These are phyloP conservation scores for Phlogophora meticulosa DNA, from an alignment of 2,888 invertebrate genomes.

Conservation along the genomic window DNA sequence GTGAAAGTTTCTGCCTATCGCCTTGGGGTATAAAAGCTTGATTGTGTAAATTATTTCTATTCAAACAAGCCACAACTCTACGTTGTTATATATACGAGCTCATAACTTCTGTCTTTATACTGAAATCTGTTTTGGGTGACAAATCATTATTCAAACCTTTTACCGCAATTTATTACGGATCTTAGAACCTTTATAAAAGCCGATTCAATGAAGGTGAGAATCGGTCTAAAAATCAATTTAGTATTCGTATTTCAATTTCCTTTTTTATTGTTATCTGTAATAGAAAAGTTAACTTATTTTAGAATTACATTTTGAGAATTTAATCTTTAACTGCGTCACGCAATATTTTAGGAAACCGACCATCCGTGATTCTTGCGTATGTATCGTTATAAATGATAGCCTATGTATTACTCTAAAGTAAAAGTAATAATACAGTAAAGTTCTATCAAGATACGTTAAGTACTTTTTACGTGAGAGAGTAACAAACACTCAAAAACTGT, in stretches of 20 bases:
- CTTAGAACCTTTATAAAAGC: constrained; percentile 42
- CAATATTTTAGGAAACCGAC: background rate
- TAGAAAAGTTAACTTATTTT: constrained; percentile 31
- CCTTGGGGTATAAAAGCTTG: background rate
- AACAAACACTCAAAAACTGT: too few species aligned
- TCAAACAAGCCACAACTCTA: background rate
- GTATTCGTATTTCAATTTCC: constrained; percentile 59
- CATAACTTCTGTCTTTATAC: constrained; percentile 10
- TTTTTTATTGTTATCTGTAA: constrained; percentile 44
- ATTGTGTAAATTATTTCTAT: background rate
- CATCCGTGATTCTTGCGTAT: too few species aligned
- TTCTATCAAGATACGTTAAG: too few species aligned
- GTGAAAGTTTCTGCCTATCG: background rate
- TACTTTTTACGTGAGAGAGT: too few species aligned
- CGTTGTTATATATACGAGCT: too few species aligned
- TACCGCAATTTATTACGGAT: constrained; percentile 38
- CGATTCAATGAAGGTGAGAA: constrained; percentile 38
- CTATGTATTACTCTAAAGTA: too few species aligned
- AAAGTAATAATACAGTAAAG: too few species aligned
- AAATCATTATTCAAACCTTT: constrained; percentile 55
- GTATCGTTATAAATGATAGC: too few species aligned
- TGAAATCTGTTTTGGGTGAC: constrained; percentile 23
- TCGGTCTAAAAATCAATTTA: constrained; percentile 48
- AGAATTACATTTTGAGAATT: constrained; percentile 39
- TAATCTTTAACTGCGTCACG: constrained; percentile 3